Percentiles rank a stretch among this genome's conserved stretches.
phyloP scores from a whole-genome alignment of 30 jellyfish, hydroid and myxozoan species.

The Calvadosia cruxmelitensis region DNA sequence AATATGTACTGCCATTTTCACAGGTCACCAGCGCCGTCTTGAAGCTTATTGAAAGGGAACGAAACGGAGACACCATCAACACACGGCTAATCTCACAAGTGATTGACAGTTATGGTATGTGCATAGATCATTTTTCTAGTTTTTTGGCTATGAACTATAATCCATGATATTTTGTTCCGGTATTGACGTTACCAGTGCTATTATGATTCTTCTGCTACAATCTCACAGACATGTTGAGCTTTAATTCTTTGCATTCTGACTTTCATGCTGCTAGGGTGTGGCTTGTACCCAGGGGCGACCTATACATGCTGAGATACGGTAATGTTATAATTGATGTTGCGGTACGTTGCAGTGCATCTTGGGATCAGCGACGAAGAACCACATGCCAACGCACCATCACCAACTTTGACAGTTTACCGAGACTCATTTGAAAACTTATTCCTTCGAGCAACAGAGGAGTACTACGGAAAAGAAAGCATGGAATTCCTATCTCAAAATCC shows the following conservation, averaged over 20 bases:
- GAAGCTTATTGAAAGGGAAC: slow-evolving; percentile 72
- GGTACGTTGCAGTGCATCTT: slow-evolving; percentile 77
- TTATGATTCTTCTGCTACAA: no score
- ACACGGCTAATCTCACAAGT: slow-evolving; percentile 89
- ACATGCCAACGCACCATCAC: slow-evolving; percentile 45
- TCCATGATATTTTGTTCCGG: no score
- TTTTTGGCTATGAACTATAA: neutral
- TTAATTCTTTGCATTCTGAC: no score
- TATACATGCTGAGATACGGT: no score
- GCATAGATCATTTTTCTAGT: neutral
- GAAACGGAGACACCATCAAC: slow-evolving; percentile 92
- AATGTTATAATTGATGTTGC: no score
- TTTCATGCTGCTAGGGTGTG: no score
- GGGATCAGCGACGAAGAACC: slow-evolving; percentile 94
- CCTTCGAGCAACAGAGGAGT: slow-evolving; percentile 81
- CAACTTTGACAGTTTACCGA: slow-evolving; percentile 65
- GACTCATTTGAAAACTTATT: slow-evolving; percentile 55
- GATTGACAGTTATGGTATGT: slow-evolving; percentile 84
- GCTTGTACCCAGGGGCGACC: no score
- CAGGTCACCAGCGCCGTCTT: slow-evolving; percentile 93
- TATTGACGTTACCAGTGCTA: no score
- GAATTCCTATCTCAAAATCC: slow-evolving; percentile 83
- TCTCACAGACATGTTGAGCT: no score
- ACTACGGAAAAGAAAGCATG: slow-evolving; percentile 79
- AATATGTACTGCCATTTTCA: neutral